Conservation (phyloP, 2,113 vertebrate species). For the Typhlomys cinereus region DNA sequence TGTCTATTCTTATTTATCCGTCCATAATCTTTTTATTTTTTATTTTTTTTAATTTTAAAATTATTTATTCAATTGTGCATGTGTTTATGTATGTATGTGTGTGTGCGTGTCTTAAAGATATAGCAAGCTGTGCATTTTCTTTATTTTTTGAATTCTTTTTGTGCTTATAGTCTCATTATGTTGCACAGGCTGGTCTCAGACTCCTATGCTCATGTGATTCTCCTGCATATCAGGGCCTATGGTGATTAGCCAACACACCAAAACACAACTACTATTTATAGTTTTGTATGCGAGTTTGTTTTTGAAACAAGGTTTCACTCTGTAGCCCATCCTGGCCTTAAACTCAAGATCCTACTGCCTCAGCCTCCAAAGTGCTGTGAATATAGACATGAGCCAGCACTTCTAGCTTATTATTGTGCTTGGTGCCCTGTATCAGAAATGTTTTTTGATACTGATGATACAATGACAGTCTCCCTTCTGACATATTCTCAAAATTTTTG, state of each 20-base stretch:
- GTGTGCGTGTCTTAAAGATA: too few relatives aligned
- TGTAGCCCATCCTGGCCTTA: background rate
- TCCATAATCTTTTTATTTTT: conserved; percentile 29
- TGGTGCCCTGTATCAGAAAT: conserved; percentile 1
- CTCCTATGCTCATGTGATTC: background rate
- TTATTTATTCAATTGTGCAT: too few relatives aligned
- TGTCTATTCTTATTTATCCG: background rate
- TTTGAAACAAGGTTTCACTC: background rate
- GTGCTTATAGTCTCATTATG: background rate
- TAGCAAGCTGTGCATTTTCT: too few relatives aligned
- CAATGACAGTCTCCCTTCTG: background rate
- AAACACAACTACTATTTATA: background rate
- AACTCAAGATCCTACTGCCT: too few relatives aligned
- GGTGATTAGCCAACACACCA: background rate
- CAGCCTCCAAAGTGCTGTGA: background rate
- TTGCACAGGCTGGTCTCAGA: background rate
- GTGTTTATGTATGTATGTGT: too few relatives aligned
- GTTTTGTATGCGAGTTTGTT: background rate
- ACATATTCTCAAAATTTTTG: background rate
- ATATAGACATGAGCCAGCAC: too few relatives aligned
- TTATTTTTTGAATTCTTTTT: background rate
- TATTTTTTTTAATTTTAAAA: background rate
- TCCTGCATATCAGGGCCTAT: background rate
- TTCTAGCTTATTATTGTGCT: too few relatives aligned
- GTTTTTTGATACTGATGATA: background rate